phyloP scores from a whole-genome alignment of 2,113 vertebrate species.

The Sander lucioperca region DNA sequence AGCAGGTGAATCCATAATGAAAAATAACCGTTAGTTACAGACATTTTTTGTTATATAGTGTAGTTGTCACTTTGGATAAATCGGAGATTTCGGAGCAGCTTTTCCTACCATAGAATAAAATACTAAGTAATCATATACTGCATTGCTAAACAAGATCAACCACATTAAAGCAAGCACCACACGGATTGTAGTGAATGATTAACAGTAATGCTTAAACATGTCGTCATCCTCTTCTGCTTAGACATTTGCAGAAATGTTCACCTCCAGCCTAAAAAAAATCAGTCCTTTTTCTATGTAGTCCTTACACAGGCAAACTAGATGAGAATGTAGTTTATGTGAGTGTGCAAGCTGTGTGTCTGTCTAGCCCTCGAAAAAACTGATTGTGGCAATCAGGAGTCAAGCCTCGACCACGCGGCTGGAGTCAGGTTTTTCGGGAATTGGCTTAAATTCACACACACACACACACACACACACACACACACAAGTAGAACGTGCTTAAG shows the following conservation, averaged over 20 bases:
- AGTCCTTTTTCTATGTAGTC: background rate
- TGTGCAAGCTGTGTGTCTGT: slow-evolving; percentile 45
- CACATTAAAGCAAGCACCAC: background rate
- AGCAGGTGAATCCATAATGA: background rate
- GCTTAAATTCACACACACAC: slow-evolving; percentile 44
- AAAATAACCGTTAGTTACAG: background rate
- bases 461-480: slow-evolving; percentile 12
- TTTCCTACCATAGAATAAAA: background rate
- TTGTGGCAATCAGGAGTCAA: slow-evolving; percentile 68
- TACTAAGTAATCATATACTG: background rate
- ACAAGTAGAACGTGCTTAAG: slow-evolving; percentile 1
- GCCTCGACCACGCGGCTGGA: slow-evolving; percentile 37
- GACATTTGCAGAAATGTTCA: background rate
- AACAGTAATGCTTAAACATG: background rate
- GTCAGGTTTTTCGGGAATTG: slow-evolving; percentile 46
- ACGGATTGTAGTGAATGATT: background rate
- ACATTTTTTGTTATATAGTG: background rate
- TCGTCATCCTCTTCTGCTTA: background rate
- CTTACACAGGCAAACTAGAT: background rate
- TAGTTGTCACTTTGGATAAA: background rate
- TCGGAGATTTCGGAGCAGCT: background rate
- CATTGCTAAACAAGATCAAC: background rate
- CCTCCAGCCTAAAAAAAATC: background rate
- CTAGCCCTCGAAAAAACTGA: slow-evolving; percentile 45
- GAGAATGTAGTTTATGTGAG: slow-evolving; percentile 30